These are phyloP conservation scores for Allolobophora icterica DNA, from an alignment of 2,888 invertebrate genomes.

Conservation along the genomic window DNA sequence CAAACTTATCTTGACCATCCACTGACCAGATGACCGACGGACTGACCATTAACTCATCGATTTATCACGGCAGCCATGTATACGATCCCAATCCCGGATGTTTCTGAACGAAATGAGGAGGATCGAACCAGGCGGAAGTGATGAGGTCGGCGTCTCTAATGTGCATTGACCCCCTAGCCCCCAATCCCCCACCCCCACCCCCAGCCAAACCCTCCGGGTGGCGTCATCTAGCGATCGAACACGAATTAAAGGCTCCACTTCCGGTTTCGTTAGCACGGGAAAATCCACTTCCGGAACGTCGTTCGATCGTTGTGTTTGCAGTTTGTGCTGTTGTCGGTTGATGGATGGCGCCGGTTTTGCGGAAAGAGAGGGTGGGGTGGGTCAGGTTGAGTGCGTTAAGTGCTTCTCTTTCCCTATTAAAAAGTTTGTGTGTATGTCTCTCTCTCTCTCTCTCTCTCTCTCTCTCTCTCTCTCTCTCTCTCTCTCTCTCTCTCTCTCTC, in stretches of 20 bases:
- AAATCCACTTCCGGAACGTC: background rate
- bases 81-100: background rate
- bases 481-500: background rate
- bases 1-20: background rate
- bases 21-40: background rate
- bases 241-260: slow-evolving; percentile 17
- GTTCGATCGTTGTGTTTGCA: background rate
- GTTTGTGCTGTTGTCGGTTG: background rate
- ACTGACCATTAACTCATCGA: background rate
- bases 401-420: background rate
- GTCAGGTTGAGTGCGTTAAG: background rate
- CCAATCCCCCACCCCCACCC: background rate
- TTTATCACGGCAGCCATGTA: background rate
- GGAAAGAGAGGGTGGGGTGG: background rate
- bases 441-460: background rate
- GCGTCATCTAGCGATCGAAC: slow-evolving; percentile 3
- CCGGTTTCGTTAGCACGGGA: background rate
- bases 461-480: background rate
- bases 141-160: background rate
- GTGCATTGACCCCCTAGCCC: background rate
- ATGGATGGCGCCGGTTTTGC: background rate
- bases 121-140: background rate
- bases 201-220: background rate
- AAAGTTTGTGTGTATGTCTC: background rate
- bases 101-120: background rate